Base-by-base conservation (phyloP, 2,888 invertebrate genomes). In the Apamea monoglypha region DNA sequence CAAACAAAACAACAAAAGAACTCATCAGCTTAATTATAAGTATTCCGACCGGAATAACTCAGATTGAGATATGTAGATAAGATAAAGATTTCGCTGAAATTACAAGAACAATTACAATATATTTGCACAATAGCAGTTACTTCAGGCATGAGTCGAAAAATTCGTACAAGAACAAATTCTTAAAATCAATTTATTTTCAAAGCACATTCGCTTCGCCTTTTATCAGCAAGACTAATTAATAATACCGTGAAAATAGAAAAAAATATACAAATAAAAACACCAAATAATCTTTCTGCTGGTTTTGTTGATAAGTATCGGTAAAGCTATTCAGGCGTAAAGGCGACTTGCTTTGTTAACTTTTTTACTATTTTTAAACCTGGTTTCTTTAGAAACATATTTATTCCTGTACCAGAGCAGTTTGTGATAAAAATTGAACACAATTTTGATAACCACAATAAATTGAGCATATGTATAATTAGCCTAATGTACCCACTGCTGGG, bases 301-400 rank as follows among this genome's bases (percentile, higher is more conserved):
- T 69, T 18, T 56, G 21, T 71, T 1, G 25, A 72, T 53, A 70
- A 80, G 21, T 40, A 56, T 56, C 29, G 56, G 18, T 63, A 50
- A 67, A 61, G 63, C 56, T 67, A 76, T 72, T 81, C 74, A 83
- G 16, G 36, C 71, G 59, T 80, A 29, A 71, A 74, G 40, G n/a
- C 47, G 2, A 70, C 16, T 72, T 56, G 63, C 66, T 63, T 59
- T 69, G 64, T 74, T 59, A 67, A 47, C n/a, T 14, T 63, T 14
- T 29, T n/a, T 10, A 44, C 2, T 63, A 29, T 29, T 56, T 56
- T 56, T 72, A 64, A 29, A 56, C 47, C 25, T 81, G 29, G n/a
- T 47, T 56, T 10, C 29, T 50, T 1, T 5, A 40, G 1, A 44
- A 32, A 32, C 32, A 21, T 0, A 50, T 1, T 1, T 25, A 3